phyloP scores from a whole-genome alignment of 2,113 vertebrate genomes.

The Carassius carassius region DNA sequence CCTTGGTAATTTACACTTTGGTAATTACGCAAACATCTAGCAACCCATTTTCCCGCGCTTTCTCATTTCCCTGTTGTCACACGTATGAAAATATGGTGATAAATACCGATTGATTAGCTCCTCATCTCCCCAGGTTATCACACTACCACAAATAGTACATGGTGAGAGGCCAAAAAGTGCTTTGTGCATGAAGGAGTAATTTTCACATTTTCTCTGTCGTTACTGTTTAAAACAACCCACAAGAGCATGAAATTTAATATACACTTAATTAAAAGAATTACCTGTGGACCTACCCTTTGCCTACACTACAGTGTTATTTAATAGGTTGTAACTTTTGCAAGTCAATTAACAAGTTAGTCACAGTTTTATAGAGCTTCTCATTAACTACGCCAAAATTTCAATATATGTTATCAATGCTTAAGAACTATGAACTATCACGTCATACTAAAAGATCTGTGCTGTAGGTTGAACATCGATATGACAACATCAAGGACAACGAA shows the following conservation, averaged over 20 bases:
- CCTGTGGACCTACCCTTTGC: background rate
- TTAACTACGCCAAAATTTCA: background rate
- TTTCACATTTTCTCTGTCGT: constrained; percentile 9
- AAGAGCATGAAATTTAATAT: background rate
- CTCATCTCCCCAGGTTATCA: constrained; percentile 24
- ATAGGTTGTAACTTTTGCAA: background rate
- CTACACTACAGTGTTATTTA: background rate
- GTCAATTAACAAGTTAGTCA: background rate
- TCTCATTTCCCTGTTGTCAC: constrained; percentile 33
- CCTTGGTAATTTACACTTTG: constrained; percentile 48
- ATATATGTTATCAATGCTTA: background rate
- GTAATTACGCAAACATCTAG: constrained; percentile 44
- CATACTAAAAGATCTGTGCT: background rate
- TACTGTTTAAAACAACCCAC: background rate
- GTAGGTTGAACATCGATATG: background rate
- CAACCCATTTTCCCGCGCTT: background rate
- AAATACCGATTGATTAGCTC: constrained; percentile 30
- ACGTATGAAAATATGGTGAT: constrained; percentile 25
- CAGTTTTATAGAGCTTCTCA: background rate
- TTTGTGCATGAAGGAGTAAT: constrained; percentile 14
- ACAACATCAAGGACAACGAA: background rate
- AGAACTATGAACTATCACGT: too few relatives aligned
- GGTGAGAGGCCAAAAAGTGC: background rate
- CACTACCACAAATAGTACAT: constrained; percentile 10
- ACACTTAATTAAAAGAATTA: background rate